phyloP scores from a whole-genome alignment of 2,888 invertebrate genomes.

The Julus scanicus region DNA sequence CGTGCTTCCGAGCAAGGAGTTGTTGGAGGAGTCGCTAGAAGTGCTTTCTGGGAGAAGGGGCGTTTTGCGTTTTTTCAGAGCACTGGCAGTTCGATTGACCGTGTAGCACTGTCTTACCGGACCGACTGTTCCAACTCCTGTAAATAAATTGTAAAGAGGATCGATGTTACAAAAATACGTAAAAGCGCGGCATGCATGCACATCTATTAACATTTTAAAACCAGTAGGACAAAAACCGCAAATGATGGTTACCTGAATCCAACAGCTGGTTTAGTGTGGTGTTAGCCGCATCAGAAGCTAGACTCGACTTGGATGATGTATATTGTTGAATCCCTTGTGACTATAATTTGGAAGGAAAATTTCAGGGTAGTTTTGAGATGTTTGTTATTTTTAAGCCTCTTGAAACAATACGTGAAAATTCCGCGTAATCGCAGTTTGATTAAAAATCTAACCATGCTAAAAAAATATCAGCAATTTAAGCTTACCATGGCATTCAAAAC shows the following conservation, averaged over 20 bases:
- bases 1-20: conserved; percentile 15
- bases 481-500: neutral
- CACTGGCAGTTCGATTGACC: neutral
- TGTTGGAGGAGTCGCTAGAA: conserved; percentile 50
- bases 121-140: neutral
- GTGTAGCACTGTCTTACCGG: conserved; percentile 3
- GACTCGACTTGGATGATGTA: neutral
- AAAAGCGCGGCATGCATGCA: too few species aligned
- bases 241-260: conserved; percentile 38
- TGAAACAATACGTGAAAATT: too few species aligned
- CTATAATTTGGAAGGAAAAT: too few species aligned
- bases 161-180: too few species aligned
- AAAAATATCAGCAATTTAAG: neutral
- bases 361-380: too few species aligned
- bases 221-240: too few species aligned
- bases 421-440: too few species aligned
- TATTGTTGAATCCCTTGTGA: neutral
- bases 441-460: too few species aligned
- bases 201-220: too few species aligned
- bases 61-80: neutral
- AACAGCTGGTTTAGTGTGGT: conserved; percentile 39
- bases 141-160: neutral
- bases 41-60: conserved; percentile 23
- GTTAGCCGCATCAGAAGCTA: neutral
- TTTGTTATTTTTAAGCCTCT: too few species aligned